These are phyloP conservation scores for Ochlodes sylvanus DNA, from an alignment of 2,888 invertebrate genomes.

Conservation along the genomic window DNA sequence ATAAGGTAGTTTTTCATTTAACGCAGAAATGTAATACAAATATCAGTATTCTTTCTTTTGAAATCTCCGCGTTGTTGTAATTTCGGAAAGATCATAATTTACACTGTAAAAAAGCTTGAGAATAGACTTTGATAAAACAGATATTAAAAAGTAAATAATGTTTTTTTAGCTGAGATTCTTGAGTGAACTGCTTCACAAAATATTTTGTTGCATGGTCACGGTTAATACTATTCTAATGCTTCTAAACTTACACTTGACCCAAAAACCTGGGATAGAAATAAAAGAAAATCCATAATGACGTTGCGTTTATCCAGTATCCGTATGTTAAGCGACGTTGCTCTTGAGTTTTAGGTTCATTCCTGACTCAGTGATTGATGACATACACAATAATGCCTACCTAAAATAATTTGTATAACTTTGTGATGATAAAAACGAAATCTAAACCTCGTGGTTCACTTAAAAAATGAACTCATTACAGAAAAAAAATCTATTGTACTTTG, in stretches of 20 bases:
- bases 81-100: too few relatives aligned
- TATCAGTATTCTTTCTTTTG: too few relatives aligned
- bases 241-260: conserved; percentile 29
- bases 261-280: conserved; percentile 46
- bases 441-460: conserved; percentile 16
- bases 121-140: too few relatives aligned
- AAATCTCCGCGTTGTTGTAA: too few relatives aligned
- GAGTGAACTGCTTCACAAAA: neutral
- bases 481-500: conserved; percentile 35
- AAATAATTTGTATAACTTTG: conserved; percentile 42
- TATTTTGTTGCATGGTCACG: neutral
- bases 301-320: conserved; percentile 50
- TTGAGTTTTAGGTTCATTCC: conserved; percentile 51
- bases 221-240: conserved; percentile 32
- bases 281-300: conserved; percentile 61
- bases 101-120: too few relatives aligned
- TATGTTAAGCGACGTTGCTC: conserved; percentile 59
- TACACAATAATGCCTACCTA: conserved; percentile 54
- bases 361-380: conserved; percentile 69
- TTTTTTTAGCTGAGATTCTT: too few relatives aligned
- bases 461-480: conserved; percentile 33
- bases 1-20: too few relatives aligned
- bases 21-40: too few relatives aligned
- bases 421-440: conserved; percentile 35
- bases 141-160: too few relatives aligned